Conservation (phyloP, 2,797 vertebrate genomes). For the Galago senegalensis region DNA sequence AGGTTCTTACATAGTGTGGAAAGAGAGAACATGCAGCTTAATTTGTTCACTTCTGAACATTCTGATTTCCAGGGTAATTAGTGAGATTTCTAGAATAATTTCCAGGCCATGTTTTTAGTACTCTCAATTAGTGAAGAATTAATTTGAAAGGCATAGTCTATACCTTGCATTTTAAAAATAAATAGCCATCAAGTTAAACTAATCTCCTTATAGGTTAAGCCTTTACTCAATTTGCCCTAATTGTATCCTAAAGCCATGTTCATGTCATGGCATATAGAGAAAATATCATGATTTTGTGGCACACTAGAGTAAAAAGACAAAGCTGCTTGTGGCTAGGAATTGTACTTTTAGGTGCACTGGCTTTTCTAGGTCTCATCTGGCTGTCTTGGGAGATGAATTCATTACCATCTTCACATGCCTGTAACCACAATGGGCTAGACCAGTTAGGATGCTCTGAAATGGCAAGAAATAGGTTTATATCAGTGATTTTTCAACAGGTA, state of each 20-base stretch:
- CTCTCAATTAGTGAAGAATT: slow-evolving; percentile 34
- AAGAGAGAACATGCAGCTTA: slow-evolving; percentile 11
- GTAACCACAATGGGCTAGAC: not conserved
- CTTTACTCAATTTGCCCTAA: not conserved
- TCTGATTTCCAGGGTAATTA: slow-evolving; percentile 20
- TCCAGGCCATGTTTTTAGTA: slow-evolving; percentile 23
- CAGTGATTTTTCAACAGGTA: no score
- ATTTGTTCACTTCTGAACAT: slow-evolving; percentile 30
- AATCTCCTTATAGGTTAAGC: slow-evolving; percentile 38
- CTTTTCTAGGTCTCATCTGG: not conserved
- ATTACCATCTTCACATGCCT: not conserved
- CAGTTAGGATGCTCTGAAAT: not conserved
- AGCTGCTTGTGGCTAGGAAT: not conserved
- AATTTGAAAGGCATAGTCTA: not conserved
- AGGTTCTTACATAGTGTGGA: not conserved
- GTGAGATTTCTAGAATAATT: slow-evolving; percentile 38
- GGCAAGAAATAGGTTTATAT: not conserved
- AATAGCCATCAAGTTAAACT: not conserved
- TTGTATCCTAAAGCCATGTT: slow-evolving; percentile 36
- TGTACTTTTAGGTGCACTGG: not conserved
- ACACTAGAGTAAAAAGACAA: not conserved
- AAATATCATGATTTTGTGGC: not conserved
- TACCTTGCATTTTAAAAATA: slow-evolving; percentile 50
- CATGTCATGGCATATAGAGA: not conserved
- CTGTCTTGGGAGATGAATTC: not conserved